Conservation (phyloP, 1,140 invertebrate species). For the Anastrepha obliqua region DNA sequence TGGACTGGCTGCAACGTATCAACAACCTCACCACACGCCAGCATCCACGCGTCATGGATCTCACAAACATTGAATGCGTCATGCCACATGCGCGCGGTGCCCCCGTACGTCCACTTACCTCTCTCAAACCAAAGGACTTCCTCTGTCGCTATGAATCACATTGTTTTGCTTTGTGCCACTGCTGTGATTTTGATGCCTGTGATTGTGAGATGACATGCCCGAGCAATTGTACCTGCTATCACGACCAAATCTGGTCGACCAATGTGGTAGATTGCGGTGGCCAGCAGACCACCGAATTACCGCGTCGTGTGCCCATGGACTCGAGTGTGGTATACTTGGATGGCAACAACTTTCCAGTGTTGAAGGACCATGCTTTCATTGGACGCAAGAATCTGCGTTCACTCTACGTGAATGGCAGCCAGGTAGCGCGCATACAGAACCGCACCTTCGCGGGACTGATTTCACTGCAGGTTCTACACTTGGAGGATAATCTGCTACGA, state of each 20-base stretch:
- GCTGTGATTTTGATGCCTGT: constrained; percentile 95
- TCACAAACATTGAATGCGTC: constrained; percentile 89
- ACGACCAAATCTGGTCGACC: constrained; percentile 93
- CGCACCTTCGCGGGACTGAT: constrained; percentile 93
- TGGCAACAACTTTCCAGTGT: constrained; percentile 88
- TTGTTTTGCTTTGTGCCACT: constrained; percentile 94
- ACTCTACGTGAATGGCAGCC: constrained; percentile 89
- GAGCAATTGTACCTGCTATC: constrained; percentile 92
- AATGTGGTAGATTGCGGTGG: constrained; percentile 94
- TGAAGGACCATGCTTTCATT: constrained; percentile 93
- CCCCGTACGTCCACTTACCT: constrained; percentile 81
- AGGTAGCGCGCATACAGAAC: constrained; percentile 91
- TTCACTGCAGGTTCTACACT: constrained; percentile 86
- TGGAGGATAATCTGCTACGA: constrained; percentile 88
- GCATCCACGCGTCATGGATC: constrained; percentile 89
- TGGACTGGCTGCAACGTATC: constrained; percentile 93
- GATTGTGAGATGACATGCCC: constrained; percentile 97
- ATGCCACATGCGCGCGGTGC: constrained; percentile 84
- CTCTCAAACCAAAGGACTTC: constrained; percentile 85
- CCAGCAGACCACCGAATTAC: constrained; percentile 84
- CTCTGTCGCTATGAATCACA: constrained; percentile 93
- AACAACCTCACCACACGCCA: constrained; percentile 89
- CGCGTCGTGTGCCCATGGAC: constrained; percentile 92
- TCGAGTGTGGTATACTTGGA: constrained; percentile 94
- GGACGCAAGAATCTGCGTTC: constrained; percentile 91